Conservation (phyloP, 2,113 vertebrate species). For the Astur gentilis region DNA sequence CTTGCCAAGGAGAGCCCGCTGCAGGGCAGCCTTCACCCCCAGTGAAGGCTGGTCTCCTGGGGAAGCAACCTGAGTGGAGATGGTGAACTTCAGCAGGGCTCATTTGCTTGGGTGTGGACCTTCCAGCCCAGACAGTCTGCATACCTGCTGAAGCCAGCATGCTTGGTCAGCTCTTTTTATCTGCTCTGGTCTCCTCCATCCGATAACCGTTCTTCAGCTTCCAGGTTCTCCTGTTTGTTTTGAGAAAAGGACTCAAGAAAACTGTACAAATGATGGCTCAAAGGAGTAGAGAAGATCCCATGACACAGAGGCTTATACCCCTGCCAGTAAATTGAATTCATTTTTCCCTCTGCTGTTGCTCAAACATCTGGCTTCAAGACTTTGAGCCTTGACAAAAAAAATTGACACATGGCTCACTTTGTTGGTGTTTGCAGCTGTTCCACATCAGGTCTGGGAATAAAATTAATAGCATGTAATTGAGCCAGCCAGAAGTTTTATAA, state of each 20-base stretch:
- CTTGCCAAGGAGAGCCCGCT: neutral
- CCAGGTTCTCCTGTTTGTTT: neutral
- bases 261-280: neutral
- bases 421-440: neutral
- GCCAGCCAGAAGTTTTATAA: neutral
- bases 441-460: neutral
- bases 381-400: neutral
- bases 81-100: neutral
- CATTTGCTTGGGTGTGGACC: no score
- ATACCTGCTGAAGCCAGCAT: neutral
- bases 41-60: neutral
- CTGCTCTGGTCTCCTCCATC: neutral
- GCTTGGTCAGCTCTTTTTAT: neutral
- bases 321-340: neutral
- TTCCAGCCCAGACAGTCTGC: neutral
- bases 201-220: neutral
- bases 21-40: neutral
- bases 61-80: neutral
- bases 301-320: neutral
- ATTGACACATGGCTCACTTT: neutral
- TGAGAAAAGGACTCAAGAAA: neutral
- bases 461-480: neutral
- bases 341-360: neutral
- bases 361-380: neutral
- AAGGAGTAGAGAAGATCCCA: neutral